Conservation (phyloP, 2,888 invertebrate genomes). For the Drosophila heteroneura region DNA sequence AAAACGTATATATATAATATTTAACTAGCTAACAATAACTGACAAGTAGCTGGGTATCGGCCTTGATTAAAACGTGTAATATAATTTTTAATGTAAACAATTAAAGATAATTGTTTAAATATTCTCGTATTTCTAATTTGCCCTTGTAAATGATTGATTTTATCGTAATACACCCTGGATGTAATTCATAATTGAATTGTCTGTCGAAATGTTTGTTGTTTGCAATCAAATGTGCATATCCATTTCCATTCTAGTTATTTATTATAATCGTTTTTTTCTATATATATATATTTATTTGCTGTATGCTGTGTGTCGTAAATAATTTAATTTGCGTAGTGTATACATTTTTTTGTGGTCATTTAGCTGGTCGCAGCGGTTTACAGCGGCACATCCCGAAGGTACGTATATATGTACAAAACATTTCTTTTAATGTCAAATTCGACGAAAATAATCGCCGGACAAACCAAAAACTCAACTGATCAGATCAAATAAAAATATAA, state of each 20-base stretch:
- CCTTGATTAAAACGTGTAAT: not conserved
- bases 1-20: not conserved
- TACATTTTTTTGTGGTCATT: slow-evolving; percentile 50
- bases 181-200: slow-evolving; percentile 28
- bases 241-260: slow-evolving; percentile 41
- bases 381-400: not conserved
- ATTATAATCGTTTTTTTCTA: slow-evolving; percentile 25
- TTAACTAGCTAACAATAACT: not conserved
- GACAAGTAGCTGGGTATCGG: not conserved
- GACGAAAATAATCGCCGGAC: slow-evolving; percentile 58
- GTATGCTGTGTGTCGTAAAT: slow-evolving; percentile 30
- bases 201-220: slow-evolving; percentile 20
- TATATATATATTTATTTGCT: slow-evolving; percentile 7
- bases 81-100: slow-evolving; percentile 15
- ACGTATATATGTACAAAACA: not conserved
- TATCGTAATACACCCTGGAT: not conserved
- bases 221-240: slow-evolving; percentile 47
- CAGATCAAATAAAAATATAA: slow-evolving; percentile 30
- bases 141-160: slow-evolving; percentile 10
- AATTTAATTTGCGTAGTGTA: slow-evolving; percentile 54
- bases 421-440: slow-evolving; percentile 53
- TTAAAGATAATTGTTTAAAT: slow-evolving; percentile 17
- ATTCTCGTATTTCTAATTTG: slow-evolving; percentile 12
- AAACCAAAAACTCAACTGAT: slow-evolving; percentile 45
- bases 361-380: slow-evolving; percentile 58